phyloP scores from a whole-genome alignment of 2,113 vertebrate genomes.

The Peromyscus maniculatus region DNA sequence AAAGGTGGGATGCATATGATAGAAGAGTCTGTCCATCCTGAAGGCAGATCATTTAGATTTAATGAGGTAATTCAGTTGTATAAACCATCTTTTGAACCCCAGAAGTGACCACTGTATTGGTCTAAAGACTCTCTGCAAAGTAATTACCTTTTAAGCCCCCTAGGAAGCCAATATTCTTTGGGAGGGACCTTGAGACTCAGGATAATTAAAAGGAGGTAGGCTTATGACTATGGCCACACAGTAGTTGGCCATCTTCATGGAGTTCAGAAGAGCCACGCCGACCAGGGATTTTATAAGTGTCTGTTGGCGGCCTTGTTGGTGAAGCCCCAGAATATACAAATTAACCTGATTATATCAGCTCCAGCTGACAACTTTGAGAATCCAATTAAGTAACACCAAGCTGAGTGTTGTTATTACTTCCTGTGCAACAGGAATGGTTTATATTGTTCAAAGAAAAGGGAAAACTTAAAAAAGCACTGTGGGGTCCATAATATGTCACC shows the following conservation, averaged over 20 bases:
- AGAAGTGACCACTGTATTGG: background rate
- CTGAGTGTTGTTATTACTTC: background rate
- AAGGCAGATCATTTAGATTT: background rate
- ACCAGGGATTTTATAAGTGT: background rate
- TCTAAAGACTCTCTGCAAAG: background rate
- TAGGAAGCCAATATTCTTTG: background rate
- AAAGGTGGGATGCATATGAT: background rate
- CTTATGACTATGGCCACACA: background rate
- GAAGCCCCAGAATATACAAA: background rate
- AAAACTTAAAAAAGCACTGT: background rate
- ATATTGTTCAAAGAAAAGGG: background rate
- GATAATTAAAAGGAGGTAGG: background rate
- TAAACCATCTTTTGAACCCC: background rate
- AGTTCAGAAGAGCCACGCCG: background rate
- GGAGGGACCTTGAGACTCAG: background rate
- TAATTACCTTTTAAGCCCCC: background rate
- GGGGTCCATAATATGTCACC: background rate
- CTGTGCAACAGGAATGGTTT: conserved; percentile 33
- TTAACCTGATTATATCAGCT: conserved; percentile 20
- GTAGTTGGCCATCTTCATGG: background rate
- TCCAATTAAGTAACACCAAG: background rate
- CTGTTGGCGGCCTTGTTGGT: background rate
- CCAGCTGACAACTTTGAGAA: background rate
- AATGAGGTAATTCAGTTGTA: background rate
- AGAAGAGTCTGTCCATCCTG: background rate